Evolutionary conservation across 2,113 vertebrate species (phyloP).

Genomic region (Sylvia atricapilla): DNA sequence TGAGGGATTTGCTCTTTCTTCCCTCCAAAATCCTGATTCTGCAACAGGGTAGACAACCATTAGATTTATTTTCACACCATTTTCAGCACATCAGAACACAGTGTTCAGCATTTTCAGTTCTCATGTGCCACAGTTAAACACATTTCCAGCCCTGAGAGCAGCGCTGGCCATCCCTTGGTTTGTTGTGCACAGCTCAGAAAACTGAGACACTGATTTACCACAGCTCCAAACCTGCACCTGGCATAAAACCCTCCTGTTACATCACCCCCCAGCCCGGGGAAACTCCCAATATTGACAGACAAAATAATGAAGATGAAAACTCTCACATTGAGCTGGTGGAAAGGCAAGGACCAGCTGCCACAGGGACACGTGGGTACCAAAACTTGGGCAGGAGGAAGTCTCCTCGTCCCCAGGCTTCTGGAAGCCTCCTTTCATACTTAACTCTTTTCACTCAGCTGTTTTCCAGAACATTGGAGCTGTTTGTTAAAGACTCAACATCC

Average conservation of each 20-base stretch:
- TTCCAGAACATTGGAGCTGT: neutral
- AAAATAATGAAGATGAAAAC: neutral
- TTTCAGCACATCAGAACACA: neutral
- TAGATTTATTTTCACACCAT: neutral
- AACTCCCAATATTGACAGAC: accelerated
- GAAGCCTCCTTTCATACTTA: neutral
- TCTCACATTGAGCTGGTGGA: accelerated
- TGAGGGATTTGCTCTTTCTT: neutral
- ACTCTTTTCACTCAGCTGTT: neutral
- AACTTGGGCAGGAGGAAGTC: neutral
- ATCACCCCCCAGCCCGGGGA: neutral
- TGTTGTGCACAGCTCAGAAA: neutral
- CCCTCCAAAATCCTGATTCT: neutral
- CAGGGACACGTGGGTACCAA: neutral
- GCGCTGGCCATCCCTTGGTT: neutral
- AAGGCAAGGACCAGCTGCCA: neutral
- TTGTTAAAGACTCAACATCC: neutral
- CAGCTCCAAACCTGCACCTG: accelerated
- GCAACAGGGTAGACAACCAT: accelerated
- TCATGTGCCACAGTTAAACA: neutral
- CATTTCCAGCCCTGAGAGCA: neutral
- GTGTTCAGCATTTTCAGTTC: neutral
- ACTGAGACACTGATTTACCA: too few relatives aligned
- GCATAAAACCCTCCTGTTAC: accelerated
- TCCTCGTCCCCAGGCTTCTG: neutral